A percentile compares a stretch with the other conserved stretches of the same genome.
These are phyloP conservation scores for Aphaenogaster rudis DNA, from an alignment of 1,140 invertebrate genomes.

Conservation along the genomic window DNA sequence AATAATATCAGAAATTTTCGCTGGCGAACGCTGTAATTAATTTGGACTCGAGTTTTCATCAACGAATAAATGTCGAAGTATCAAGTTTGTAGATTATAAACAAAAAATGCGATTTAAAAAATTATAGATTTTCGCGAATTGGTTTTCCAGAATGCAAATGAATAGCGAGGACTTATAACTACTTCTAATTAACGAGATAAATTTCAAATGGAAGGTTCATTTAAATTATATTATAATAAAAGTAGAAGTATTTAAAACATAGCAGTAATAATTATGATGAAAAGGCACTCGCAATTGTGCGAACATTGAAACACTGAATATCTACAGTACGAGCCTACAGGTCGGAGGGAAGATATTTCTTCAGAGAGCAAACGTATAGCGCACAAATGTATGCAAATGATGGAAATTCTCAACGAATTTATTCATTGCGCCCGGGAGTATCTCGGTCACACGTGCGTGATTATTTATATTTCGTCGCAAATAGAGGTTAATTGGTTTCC, in stretches of 20 bases:
- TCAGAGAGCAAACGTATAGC: not conserved
- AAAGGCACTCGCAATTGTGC: not conserved
- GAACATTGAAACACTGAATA: not conserved
- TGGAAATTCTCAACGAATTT: conserved; percentile 46
- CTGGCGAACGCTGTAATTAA: not conserved
- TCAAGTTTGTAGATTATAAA: not conserved
- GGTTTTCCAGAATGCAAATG: not conserved
- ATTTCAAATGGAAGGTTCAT: not conserved
- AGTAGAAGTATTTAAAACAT: too few relatives aligned
- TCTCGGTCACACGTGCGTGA: conserved; percentile 22
- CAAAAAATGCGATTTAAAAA: not conserved
- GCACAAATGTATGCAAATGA: conserved; percentile 52
- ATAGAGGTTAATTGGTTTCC: conserved; percentile 23
- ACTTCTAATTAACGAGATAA: not conserved
- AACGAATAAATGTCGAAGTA: not conserved
- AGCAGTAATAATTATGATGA: not conserved
- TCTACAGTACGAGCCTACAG: not conserved
- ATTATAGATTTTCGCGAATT: not conserved
- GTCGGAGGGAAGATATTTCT: conserved; percentile 10
- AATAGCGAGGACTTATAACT: not conserved
- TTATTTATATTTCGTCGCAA: conserved; percentile 38
- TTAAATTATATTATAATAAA: not conserved
- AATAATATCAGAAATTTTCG: not conserved
- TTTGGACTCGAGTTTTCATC: not conserved
- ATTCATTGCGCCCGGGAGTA: conserved; percentile 13